phyloP scores from a whole-genome alignment of 2,888 invertebrate species.

The Heliconius cydno region DNA sequence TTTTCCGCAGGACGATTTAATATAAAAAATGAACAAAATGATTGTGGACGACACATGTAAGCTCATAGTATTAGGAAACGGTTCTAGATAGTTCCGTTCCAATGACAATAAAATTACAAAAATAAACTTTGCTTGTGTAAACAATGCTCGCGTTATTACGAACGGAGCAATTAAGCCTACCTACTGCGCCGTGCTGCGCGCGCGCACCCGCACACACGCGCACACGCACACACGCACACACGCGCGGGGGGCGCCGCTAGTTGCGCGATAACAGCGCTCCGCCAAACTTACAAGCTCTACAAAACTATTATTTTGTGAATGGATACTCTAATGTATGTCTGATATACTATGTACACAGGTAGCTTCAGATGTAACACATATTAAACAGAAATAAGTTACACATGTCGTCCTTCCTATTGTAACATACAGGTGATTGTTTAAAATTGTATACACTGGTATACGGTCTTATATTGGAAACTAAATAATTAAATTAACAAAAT shows the following conservation, averaged over 20 bases:
- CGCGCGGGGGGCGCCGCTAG: constrained; percentile 34
- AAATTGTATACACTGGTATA: too few species aligned
- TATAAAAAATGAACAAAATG: too few species aligned
- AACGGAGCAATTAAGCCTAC: constrained; percentile 25
- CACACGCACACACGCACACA: constrained; percentile 2
- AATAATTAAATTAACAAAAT: too few species aligned
- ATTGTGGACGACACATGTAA: neutral
- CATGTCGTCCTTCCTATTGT: too few species aligned
- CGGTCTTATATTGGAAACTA: too few species aligned
- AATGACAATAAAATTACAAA: constrained; percentile 41
- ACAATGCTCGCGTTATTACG: constrained; percentile 39
- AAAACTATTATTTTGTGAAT: constrained; percentile 2
- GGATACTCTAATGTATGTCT: neutral
- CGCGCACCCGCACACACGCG: neutral
- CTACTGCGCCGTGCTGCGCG: neutral
- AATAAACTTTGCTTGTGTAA: constrained; percentile 39
- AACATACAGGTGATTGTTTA: too few species aligned
- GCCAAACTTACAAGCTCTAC: constrained; percentile 41
- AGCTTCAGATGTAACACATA: too few species aligned
- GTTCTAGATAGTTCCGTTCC: constrained; percentile 36
- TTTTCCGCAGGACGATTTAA: too few species aligned
- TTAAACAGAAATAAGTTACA: too few species aligned
- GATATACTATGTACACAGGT: too few species aligned
- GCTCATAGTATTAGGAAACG: constrained; percentile 29
- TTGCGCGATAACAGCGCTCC: constrained; percentile 49